Evolutionary conservation across 2,113 vertebrate genomes (phyloP).

Genomic region (Oryzias javanicus): DNA sequence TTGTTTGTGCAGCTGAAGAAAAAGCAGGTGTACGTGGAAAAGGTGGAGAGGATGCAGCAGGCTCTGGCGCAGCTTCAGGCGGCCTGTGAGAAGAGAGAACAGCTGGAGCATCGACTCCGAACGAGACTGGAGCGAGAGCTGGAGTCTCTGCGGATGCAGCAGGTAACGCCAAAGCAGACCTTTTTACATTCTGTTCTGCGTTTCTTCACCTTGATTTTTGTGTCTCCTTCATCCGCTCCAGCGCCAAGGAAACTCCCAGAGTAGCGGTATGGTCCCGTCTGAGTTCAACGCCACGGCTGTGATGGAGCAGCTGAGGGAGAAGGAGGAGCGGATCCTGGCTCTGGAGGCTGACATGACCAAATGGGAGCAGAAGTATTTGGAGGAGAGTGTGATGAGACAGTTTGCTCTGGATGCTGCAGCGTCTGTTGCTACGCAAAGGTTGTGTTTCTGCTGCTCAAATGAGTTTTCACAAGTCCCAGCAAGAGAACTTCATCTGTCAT

Average conservation of each 20-base stretch:
- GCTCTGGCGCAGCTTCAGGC: slow-evolving; percentile 95
- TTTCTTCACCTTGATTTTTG: not conserved
- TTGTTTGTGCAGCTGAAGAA: slow-evolving; percentile 87
- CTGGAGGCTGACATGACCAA: slow-evolving; percentile 99
- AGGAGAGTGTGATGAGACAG: slow-evolving; percentile 98
- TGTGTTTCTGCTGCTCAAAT: not conserved
- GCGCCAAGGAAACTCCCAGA: slow-evolving; percentile 88
- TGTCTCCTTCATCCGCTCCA: slow-evolving; percentile 39
- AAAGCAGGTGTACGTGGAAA: slow-evolving; percentile 99
- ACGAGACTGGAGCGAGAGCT: slow-evolving; percentile 93
- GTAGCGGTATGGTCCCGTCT: slow-evolving; percentile 57
- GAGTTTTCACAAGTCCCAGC: not conserved
- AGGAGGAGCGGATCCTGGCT: slow-evolving; percentile 94
- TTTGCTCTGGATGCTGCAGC: slow-evolving; percentile 95
- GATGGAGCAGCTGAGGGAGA: slow-evolving; percentile 97
- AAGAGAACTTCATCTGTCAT: too few species aligned
- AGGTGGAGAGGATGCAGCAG: slow-evolving; percentile 98
- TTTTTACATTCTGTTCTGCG: too few species aligned
- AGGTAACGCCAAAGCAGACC: slow-evolving; percentile 76
- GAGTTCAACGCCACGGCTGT: slow-evolving; percentile 88
- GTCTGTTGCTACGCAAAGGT: slow-evolving; percentile 93
- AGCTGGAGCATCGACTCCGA: slow-evolving; percentile 91
- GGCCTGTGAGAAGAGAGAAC: slow-evolving; percentile 95
- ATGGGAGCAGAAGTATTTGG: slow-evolving; percentile 98
- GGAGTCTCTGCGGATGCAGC: slow-evolving; percentile 93